Evolutionary conservation across 2,888 invertebrate genomes (phyloP), one percentile per base, ranked within the genome.

Genomic region (Pheosia gnoma): DNA sequence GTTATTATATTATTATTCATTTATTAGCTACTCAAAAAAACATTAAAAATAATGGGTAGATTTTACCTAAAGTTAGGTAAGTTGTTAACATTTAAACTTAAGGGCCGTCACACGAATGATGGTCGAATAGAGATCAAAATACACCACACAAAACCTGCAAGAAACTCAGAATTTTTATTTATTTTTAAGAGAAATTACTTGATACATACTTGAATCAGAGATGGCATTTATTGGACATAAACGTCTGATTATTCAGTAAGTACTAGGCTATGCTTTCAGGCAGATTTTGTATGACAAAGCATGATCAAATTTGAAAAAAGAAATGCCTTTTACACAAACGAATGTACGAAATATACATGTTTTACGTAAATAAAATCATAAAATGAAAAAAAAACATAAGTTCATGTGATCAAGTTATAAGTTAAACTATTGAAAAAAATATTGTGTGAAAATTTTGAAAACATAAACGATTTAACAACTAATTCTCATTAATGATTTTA

Each of bases 11-110:
- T 72, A 75, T 78, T 71, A 83, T 78, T 79, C 70, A 79, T 82
- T 81, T 80, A 83, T 80, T 84, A 77, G 82, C 83, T 82, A 83
- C 79, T 83, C 77, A 74, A 79, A 78, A 61, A 79, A 78, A 11
- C 3, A 79, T 78, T 74, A 70, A 73, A 72, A 76, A 73, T 73
- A 76, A 74, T 66, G 74, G 72, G 75, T 67, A 77, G 66, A 71
- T 68, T 69, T 59, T 72, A 74, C 65, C 58, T 68, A 66, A 54
- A 13, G 62, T 52, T 70, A 74, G 68, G 67, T 57, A 57, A 51
- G 25, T 13, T 36, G 55, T 53, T 37, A 51, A 51, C 51, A 10
- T 51, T 51, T 51, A 51, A 51, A 51, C 51, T 7, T 25, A 51
- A 25, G 1, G 51, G 51, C 8, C 3, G 3, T 25, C 51, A 51